Evolutionary conservation across 2,113 vertebrate species (phyloP).

Genomic region (Actenoides hombroni): DNA sequence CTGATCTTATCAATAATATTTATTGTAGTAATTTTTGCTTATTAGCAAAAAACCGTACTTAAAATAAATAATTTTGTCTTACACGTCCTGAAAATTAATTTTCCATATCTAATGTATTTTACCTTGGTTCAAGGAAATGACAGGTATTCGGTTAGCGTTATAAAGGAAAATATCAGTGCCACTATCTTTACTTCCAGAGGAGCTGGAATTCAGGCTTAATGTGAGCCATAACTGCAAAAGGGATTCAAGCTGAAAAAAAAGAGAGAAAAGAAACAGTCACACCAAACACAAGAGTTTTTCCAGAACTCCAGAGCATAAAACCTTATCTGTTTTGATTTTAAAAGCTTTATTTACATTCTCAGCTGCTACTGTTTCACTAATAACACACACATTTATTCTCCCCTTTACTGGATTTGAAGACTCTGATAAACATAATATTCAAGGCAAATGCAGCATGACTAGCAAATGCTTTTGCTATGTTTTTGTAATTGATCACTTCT

Average conservation of each 20-base stretch:
- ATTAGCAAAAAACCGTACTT: not conserved
- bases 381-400: not conserved
- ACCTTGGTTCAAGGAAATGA: slow-evolving; percentile 97
- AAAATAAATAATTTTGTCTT: not conserved
- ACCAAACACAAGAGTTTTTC: not conserved
- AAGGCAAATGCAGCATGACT: not conserved
- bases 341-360: not conserved
- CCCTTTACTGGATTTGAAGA: not conserved
- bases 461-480: not conserved
- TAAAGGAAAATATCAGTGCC: slow-evolving; percentile 93
- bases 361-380: not conserved
- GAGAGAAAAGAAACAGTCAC: not conserved
- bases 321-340: not conserved
- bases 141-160: slow-evolving; percentile 92
- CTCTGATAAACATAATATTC: not conserved
- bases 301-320: not conserved
- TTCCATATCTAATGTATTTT: slow-evolving; percentile 8
- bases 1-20: not conserved
- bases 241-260: slow-evolving; percentile 86
- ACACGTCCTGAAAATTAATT: not conserved
- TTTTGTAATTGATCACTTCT: not conserved
- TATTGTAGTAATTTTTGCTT: not conserved
- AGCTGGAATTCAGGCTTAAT: slow-evolving; percentile 93
- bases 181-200: slow-evolving; percentile 86
- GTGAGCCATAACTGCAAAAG: slow-evolving; percentile 96